Base-by-base conservation (phyloP, 2,888 invertebrate genomes). In the Entomobrya proxima region DNA sequence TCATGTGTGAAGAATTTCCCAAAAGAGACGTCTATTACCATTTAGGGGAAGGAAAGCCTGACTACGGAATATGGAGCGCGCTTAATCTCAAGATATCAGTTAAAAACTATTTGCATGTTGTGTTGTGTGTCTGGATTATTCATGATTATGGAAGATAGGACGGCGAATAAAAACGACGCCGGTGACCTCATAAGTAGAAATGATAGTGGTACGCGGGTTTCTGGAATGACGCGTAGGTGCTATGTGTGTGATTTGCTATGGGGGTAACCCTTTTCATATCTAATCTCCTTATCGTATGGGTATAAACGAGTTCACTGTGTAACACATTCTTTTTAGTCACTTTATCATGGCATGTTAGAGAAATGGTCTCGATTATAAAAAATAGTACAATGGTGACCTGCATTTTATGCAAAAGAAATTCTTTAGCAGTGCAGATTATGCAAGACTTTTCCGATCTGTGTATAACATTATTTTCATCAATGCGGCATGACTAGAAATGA, bases 41-140 rank as follows among this genome's bases (percentile, higher is more conserved):
- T 77, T 83, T 76, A 83, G 32, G 32, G 55, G 27, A 61, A 61
- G 61, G 18, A n/a, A n/a, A n/a, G n/a, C 32, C 27, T 55, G 55
- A 21, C 64, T 44, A 21, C 24, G 11, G 21, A 67, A 64, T 78
- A 58, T 69, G 69, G 69, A 69, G 67, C 55, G 78, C 77, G 77
- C 78, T 78, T 84, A 84, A 77, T 84, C 84, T 84, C 77, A 37
- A 69, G 78, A 78, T 77, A 84, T 84, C 84, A 84, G 84, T 84
- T 84, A 84, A 84, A 84, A 78, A 84, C 77, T 78, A 84, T 78
- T 78, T 77, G 77, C 77, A 84, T 84, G 55, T 75, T 75, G 67
- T 61, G 61, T 32, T 61, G 82, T 76, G 76, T 21, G 83, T n/a
- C n/a, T 84, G 72, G 84, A 84, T 84, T 84, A 78, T 84, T 78